Conservation (phyloP, 2,888 invertebrate genomes). For the Dysmachus trigonus region DNA sequence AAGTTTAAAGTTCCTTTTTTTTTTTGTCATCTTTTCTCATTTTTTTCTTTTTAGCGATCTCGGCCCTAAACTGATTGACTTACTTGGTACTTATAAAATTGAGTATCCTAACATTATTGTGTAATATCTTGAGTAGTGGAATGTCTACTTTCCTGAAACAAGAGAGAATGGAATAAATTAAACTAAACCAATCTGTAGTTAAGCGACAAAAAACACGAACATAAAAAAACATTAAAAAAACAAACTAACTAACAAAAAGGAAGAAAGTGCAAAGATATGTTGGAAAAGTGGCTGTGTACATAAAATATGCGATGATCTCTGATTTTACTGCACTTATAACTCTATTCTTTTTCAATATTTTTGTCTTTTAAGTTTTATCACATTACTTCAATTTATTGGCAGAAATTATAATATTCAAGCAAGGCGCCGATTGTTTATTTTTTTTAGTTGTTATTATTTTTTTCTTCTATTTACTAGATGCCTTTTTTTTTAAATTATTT, state of each 20-base stretch:
- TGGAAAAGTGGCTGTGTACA: neutral
- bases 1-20: neutral
- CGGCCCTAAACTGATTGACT: neutral
- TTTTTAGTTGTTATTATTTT: neutral
- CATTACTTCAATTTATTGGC: neutral
- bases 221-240: neutral
- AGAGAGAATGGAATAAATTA: conserved; percentile 35
- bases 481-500: neutral
- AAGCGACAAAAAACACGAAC: neutral
- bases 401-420: neutral
- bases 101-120: conserved; percentile 49
- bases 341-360: neutral
- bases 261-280: neutral
- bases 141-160: conserved; percentile 53
- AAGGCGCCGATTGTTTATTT: neutral
- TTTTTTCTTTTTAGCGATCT: neutral
- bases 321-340: neutral
- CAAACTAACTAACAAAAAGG: neutral
- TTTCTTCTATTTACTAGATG: neutral
- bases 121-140: conserved; percentile 53
- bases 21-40: neutral
- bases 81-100: conserved; percentile 22
- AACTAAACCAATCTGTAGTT: neutral
- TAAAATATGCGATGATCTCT: neutral
- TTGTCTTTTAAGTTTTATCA: neutral